Evolutionary conservation across 2,797 vertebrate species (phyloP), one percentile per base, ranked within the genome.

Genomic region (Poeciliopsis infans): DNA sequence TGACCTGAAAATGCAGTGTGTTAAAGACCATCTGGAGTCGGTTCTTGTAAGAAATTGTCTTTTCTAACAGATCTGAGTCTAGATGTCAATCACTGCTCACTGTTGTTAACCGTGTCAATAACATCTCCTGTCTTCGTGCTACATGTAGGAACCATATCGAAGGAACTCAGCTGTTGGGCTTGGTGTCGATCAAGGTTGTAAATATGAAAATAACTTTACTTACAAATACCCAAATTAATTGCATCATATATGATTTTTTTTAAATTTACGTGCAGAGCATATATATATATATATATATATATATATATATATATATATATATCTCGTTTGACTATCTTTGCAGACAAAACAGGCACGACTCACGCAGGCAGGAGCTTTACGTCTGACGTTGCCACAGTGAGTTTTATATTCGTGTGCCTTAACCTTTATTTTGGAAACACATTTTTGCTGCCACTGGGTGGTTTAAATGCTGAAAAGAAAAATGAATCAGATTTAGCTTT

Each of bases 1-100:
- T 53, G 96, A 97, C 2, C 20, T 97, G 85, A 97, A 97, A 91
- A 96, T 98, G 96, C 97, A 97, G 87, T 95, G 94, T 83, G 96
- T 98, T 55, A 97, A 97, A 88, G 96, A 98, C 85, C 98, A 96
- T 74, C 95, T 99, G 13, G 96, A 99, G 89, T 97, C 98, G 39
- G 97, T 99, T 82, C 92, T 94, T 80, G 98, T 99, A 95, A 95
- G 92, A 82, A 57, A 8, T 39, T 16, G 10, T 16, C 2, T 75
- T 4, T 10, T 2, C 61, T 71, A 41, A 13, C 71, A 77, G 0
- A 33, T 28, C 0, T 6, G 31, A n/a, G 41, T 28, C 74, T 36
- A 13, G 39, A 15, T 41, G 5, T 13, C 28, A 53, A 74, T 33
- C 73, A 10, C 28, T 41, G 55, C 59, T 20, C 18, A 1, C 13